Conservation (phyloP, 2,797 vertebrate species). For the Silurus aristotelis region DNA sequence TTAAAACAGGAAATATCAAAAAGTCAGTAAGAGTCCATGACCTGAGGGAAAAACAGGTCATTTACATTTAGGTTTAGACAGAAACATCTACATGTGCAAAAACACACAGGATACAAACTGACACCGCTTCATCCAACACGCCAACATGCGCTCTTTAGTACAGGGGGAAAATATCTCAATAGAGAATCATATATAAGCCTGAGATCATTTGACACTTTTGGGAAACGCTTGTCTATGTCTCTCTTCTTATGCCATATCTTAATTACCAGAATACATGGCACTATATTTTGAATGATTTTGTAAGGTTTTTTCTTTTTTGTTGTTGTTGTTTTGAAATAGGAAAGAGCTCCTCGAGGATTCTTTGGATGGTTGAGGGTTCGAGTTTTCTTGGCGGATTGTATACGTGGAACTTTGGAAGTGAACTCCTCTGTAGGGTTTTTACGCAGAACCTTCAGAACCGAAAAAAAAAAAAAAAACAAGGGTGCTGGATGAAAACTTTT, state of each 20-base stretch:
- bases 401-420: neutral
- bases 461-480: neutral
- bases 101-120: slow-evolving; percentile 17
- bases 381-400: neutral
- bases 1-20: slow-evolving; percentile 14
- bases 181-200: neutral
- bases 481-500: no score
- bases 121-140: neutral
- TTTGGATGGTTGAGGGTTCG: slow-evolving; percentile 2
- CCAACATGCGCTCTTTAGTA: neutral
- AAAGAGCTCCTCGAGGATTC: neutral
- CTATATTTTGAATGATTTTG: neutral
- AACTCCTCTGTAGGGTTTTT: neutral
- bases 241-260: neutral
- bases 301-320: neutral
- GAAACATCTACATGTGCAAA: slow-evolving; percentile 32
- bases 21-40: slow-evolving; percentile 12
- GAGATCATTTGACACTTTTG: neutral
- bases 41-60: neutral
- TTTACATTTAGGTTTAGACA: neutral
- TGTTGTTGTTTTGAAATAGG: neutral
- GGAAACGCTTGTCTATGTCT: neutral
- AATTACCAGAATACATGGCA: neutral
- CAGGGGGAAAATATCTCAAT: neutral
- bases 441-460: neutral